Conservation (phyloP, 1,140 invertebrate species). For the Brachionus koreanus region DNA sequence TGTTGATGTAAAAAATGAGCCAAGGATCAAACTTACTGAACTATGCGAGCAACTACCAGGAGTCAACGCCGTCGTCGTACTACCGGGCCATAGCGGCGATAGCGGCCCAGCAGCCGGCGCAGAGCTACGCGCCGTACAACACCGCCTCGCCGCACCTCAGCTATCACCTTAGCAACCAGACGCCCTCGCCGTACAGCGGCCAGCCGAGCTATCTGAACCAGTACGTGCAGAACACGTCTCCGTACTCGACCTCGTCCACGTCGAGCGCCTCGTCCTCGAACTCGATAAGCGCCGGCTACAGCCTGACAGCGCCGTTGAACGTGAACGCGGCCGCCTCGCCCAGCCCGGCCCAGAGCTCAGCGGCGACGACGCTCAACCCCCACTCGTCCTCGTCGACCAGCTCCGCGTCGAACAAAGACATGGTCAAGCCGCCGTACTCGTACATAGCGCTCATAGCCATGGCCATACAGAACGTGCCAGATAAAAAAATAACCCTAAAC, state of each 20-base stretch:
- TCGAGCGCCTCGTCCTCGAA: not conserved
- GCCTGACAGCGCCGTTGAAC: not conserved
- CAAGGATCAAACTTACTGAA: not conserved
- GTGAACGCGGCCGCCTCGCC: not conserved
- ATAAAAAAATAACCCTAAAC: constrained; percentile 89
- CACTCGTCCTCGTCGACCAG: constrained; percentile 11
- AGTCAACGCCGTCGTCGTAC: not conserved
- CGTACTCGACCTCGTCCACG: constrained; percentile 29
- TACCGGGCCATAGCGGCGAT: constrained; percentile 35
- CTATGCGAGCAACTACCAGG: not conserved
- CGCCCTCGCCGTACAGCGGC: not conserved
- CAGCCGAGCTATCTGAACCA: constrained; percentile 24
- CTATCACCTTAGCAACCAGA: constrained; percentile 20
- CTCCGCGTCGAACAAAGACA: constrained; percentile 50
- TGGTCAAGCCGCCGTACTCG: constrained; percentile 92
- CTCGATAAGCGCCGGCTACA: not conserved
- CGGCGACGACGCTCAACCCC: not conserved
- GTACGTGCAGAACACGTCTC: constrained; percentile 42
- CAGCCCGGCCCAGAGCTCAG: not conserved
- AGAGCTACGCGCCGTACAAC: not conserved
- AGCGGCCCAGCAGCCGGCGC: constrained; percentile 9
- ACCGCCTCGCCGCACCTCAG: constrained; percentile 21
- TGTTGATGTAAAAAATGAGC: constrained; percentile 13
- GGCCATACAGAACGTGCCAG: constrained; percentile 88
- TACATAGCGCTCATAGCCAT: constrained; percentile 97